These are phyloP conservation scores for Onychostruthus taczanowskii DNA, from an alignment of 2,113 vertebrate species.

Conservation along the genomic window DNA sequence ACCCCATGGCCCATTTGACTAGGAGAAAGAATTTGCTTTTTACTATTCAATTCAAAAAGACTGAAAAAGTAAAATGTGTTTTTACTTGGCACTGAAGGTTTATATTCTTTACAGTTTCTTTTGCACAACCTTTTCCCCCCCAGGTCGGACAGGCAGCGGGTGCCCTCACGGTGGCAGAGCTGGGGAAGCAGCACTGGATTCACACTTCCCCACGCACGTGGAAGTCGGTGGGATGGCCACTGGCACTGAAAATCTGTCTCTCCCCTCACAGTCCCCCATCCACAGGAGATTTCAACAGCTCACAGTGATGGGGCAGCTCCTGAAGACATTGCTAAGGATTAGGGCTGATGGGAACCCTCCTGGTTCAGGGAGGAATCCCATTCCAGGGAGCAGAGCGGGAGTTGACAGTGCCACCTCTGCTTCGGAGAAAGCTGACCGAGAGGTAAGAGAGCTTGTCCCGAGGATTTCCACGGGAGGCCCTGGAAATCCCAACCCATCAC, in stretches of 20 bases:
- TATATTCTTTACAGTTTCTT: slow-evolving; percentile 58
- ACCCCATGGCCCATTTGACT: slow-evolving; percentile 63
- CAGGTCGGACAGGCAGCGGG: not conserved
- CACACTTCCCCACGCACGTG: not conserved
- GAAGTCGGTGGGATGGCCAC: not conserved
- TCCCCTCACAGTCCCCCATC: fast-evolving
- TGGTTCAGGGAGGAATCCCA: not conserved
- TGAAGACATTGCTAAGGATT: not conserved
- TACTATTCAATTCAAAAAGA: slow-evolving; percentile 49
- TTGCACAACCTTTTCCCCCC: slow-evolving; percentile 9
- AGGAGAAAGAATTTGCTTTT: slow-evolving; percentile 64
- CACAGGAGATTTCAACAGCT: not conserved
- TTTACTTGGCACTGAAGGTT: slow-evolving; percentile 53
- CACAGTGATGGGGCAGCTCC: fast-evolving
- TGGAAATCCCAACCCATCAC: not conserved
- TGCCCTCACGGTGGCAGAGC: not conserved
- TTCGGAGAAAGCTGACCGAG: not conserved
- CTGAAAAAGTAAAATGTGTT: slow-evolving; percentile 55
- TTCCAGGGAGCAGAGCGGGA: not conserved
- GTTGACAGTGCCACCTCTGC: not conserved
- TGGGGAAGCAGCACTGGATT: not conserved
- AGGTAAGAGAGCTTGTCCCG: not conserved
- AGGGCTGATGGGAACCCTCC: fast-evolving
- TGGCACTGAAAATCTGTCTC: not conserved
- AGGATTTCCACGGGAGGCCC: not conserved